Evolutionary conservation across 2,797 vertebrate genomes (phyloP).

Genomic region (Squalus acanthias): DNA sequence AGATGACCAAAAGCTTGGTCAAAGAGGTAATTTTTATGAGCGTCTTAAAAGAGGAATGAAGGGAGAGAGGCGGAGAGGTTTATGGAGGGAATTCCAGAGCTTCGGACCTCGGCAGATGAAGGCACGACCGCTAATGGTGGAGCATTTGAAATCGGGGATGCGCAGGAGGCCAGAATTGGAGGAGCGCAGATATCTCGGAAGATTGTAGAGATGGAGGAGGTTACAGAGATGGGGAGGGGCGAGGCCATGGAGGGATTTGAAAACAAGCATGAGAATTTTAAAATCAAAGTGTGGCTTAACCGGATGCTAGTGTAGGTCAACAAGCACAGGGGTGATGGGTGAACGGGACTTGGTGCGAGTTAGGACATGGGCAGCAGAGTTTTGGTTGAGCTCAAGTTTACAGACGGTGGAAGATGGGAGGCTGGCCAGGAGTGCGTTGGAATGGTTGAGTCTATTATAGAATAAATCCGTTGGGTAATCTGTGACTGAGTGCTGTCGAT

Average conservation of each 20-base stretch:
- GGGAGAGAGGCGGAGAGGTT: too few species aligned
- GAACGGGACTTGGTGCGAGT: too few species aligned
- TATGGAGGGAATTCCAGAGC: background rate
- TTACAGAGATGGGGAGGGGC: background rate
- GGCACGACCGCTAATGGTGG: background rate
- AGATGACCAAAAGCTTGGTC: background rate
- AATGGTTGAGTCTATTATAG: too few species aligned
- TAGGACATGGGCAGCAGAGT: too few species aligned
- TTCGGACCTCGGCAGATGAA: background rate
- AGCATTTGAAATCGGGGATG: too few species aligned
- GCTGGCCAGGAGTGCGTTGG: too few species aligned
- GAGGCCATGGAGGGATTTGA: background rate
- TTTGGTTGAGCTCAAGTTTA: too few species aligned
- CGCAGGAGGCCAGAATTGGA: background rate
- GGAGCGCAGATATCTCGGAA: background rate
- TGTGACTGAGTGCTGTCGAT: background rate
- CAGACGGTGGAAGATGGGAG: too few species aligned
- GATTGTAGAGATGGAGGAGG: background rate
- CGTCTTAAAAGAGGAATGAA: background rate
- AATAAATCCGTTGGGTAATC: background rate
- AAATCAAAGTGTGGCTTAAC: background rate
- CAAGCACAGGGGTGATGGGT: too few species aligned
- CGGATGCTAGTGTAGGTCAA: background rate
- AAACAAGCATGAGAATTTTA: background rate
- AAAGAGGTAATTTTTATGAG: background rate